Percentiles rank a stretch among this genome's conserved stretches.
Evolutionary conservation across 2,797 vertebrate genomes (phyloP).

Genomic region (Sebastes variabilis): DNA sequence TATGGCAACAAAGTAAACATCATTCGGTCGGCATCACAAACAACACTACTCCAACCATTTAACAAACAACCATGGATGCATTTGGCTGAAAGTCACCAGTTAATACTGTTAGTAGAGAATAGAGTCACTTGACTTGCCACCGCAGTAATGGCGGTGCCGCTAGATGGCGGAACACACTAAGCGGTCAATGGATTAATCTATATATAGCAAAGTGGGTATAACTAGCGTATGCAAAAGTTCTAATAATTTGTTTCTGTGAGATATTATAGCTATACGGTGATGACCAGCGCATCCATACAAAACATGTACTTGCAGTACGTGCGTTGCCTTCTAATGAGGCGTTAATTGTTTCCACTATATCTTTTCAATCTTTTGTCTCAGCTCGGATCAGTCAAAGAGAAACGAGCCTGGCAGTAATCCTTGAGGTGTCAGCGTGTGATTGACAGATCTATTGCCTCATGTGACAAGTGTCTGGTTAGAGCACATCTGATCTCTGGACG

Average conservation of each 20-base stretch:
- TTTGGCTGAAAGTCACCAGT: neutral
- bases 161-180: fast-evolving
- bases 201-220: neutral
- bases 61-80: too few relatives aligned
- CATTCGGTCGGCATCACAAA: neutral
- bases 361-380: slow-evolving; percentile 29
- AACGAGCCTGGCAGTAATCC: slow-evolving; percentile 44
- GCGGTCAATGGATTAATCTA: fast-evolving
- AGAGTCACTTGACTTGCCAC: neutral
- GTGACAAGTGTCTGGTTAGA: slow-evolving; percentile 66
- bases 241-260: neutral
- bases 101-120: neutral
- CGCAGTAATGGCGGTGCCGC: neutral
- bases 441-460: slow-evolving; percentile 62
- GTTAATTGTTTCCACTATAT: neutral
- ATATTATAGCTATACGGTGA: neutral
- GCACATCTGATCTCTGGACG: slow-evolving; percentile 50
- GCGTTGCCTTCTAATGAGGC: neutral
- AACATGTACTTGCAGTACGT: neutral
- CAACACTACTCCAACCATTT: neutral
- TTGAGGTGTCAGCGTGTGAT: slow-evolving; percentile 56
- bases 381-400: slow-evolving; percentile 34
- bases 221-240: neutral
- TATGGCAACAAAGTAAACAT: neutral
- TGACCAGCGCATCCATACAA: neutral